Evolutionary conservation across 2,888 invertebrate genomes (phyloP).

Genomic region (Pandemis cinnamomeana): DNA sequence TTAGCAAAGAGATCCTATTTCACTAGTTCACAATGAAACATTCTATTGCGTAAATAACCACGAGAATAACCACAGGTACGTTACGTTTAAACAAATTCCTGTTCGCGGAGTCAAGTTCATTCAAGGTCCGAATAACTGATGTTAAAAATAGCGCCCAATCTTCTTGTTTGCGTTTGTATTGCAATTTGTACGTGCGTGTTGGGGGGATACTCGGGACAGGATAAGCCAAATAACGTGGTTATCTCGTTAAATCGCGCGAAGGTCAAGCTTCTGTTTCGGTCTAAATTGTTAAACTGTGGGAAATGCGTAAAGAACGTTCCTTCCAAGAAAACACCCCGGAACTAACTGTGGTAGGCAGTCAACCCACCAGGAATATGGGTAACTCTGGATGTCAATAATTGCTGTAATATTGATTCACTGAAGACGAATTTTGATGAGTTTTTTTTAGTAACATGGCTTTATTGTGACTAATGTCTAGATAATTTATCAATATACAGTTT

Average conservation of each 20-base stretch:
- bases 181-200: conserved; percentile 41
- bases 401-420: too few species aligned
- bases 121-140: conserved; percentile 41
- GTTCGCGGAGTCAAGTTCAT: conserved; percentile 40
- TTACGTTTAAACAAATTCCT: conserved; percentile 35
- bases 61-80: conserved; percentile 35
- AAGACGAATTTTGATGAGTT: too few species aligned
- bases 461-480: too few species aligned
- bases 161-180: conserved; percentile 42
- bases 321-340: background rate
- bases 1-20: background rate
- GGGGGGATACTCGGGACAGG: conserved; percentile 41
- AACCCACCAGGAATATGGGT: background rate
- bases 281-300: conserved; percentile 24
- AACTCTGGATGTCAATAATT: too few species aligned
- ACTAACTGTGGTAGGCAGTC: too few species aligned
- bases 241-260: conserved; percentile 37
- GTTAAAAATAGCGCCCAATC: conserved; percentile 42
- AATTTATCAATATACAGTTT: too few species aligned
- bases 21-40: conserved; percentile 19
- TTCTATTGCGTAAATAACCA: conserved; percentile 8
- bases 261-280: conserved; percentile 45
- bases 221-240: conserved; percentile 43
- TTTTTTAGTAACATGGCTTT: too few species aligned
- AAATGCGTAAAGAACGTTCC: background rate